These are phyloP conservation scores for Labeo catla DNA, from an alignment of 2,113 vertebrate genomes.

Conservation along the genomic window DNA sequence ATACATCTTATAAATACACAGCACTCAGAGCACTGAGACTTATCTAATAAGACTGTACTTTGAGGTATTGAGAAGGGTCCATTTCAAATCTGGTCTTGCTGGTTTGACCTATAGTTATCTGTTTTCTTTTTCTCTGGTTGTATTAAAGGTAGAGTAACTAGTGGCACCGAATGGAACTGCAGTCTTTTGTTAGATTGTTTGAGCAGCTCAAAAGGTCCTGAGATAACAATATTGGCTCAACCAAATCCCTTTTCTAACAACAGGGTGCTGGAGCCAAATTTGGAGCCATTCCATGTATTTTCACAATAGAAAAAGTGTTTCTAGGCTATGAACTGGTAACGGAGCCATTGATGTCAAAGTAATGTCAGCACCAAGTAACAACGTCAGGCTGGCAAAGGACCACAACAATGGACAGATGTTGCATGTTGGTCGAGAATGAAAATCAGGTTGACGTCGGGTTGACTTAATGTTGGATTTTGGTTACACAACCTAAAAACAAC, in stretches of 20 bases:
- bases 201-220: neutral
- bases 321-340: neutral
- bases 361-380: neutral
- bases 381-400: too few species aligned
- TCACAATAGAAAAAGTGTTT: neutral
- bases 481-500: too few species aligned
- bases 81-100: neutral
- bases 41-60: slow-evolving; percentile 15
- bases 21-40: neutral
- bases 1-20: slow-evolving; percentile 3
- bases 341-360: neutral
- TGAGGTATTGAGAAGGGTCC: neutral
- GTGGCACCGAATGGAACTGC: neutral
- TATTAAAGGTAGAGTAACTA: slow-evolving; percentile 3
- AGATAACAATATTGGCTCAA: neutral
- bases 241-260: neutral
- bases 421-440: too few species aligned
- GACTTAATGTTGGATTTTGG: too few species aligned
- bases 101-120: slow-evolving; percentile 5
- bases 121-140: neutral
- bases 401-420: too few species aligned
- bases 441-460: too few species aligned
- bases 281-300: neutral
- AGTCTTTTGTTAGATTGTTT: neutral
- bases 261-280: neutral